A percentile compares a stretch with the other conserved stretches of the same genome.
Evolutionary conservation across 2,113 vertebrate species (phyloP).

Genomic region (Erpornis zantholeuca): DNA sequence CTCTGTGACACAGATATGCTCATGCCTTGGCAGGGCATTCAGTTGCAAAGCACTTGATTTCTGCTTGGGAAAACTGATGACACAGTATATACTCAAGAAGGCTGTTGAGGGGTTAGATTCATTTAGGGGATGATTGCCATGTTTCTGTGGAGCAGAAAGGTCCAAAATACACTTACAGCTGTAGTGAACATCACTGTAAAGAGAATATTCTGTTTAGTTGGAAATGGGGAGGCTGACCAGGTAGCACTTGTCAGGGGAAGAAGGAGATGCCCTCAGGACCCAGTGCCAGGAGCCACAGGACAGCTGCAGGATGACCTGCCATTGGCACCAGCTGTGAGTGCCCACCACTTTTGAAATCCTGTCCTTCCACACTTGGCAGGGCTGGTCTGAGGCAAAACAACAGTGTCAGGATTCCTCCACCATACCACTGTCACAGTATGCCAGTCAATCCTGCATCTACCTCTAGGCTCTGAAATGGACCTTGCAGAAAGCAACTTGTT

Average conservation of each 20-base stretch:
- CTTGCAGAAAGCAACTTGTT: not conserved
- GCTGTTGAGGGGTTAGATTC: not conserved
- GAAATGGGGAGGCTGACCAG: not conserved
- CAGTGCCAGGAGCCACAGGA: not conserved
- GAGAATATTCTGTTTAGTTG: not conserved
- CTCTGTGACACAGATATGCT: not conserved
- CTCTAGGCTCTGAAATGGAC: not conserved
- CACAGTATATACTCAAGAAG: not conserved
- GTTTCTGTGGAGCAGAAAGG: not conserved
- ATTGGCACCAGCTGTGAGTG: not conserved
- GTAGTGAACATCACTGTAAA: not conserved
- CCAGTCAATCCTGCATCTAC: not conserved
- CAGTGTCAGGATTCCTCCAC: not conserved
- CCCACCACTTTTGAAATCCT: not conserved
- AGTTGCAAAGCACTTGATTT: not conserved
- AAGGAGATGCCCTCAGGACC: not conserved
- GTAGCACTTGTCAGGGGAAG: not conserved
- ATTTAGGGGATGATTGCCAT: not conserved
- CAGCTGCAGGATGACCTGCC: not conserved
- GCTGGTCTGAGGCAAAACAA: not conserved
- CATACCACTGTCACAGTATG: not conserved
- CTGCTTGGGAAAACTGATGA: not conserved
- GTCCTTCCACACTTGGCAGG: accelerated
- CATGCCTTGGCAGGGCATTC: not conserved
- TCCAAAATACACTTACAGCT: not conserved